A percentile compares a stretch with the other conserved stretches of the same genome.
phyloP scores from a whole-genome alignment of 2,113 vertebrate genomes.

The Phocoena phocoena region DNA sequence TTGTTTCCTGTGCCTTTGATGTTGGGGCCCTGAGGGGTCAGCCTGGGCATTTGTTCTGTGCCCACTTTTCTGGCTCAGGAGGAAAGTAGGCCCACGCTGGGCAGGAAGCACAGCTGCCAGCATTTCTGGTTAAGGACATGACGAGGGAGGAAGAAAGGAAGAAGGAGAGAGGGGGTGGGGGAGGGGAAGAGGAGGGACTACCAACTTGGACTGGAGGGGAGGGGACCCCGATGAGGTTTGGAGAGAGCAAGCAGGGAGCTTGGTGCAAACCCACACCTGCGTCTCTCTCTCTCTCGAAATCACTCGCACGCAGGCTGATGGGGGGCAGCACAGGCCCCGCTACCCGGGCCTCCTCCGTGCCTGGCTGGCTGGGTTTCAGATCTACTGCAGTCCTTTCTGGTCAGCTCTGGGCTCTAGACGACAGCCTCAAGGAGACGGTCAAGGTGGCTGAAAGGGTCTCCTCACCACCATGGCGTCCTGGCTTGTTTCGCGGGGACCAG shows the following conservation, averaged over 20 bases:
- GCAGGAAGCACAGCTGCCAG: background rate
- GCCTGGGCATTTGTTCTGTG: background rate
- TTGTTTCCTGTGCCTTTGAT: background rate
- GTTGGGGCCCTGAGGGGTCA: background rate
- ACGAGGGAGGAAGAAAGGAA: background rate
- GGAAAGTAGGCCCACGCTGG: background rate
- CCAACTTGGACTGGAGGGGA: background rate
- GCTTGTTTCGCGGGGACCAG: background rate
- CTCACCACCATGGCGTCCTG: background rate
- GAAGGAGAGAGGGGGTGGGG: too few relatives aligned
- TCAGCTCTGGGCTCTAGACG: background rate
- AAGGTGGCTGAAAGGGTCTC: background rate
- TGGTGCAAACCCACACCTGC: background rate
- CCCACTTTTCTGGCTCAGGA: background rate
- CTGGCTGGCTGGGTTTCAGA: background rate
- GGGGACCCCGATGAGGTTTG: too few relatives aligned
- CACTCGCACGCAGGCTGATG: rapidly evolving
- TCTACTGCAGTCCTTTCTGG: background rate
- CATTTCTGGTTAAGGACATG: background rate
- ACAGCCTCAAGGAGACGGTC: background rate
- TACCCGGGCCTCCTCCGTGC: background rate
- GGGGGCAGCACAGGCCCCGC: background rate
- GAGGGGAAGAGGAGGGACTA: too few relatives aligned
- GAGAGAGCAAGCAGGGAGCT: background rate
- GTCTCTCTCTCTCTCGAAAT: background rate